Evolutionary conservation across 2,888 invertebrate genomes (phyloP).

Genomic region (Pristionchus fissidentatus): DNA sequence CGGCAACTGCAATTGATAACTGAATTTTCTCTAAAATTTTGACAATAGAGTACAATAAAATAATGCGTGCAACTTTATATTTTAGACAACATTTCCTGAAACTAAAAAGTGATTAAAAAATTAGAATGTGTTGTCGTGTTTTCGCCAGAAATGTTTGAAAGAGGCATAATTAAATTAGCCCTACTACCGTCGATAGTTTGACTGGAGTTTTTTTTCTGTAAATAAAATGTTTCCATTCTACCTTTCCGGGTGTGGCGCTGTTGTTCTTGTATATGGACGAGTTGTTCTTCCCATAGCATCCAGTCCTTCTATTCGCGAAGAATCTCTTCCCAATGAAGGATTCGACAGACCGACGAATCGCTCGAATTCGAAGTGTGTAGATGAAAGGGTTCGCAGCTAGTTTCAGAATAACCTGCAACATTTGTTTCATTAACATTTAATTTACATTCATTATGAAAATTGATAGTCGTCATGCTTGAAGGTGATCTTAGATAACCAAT

Average conservation of each 20-base stretch:
- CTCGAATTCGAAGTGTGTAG: conserved; percentile 72
- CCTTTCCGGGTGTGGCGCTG: background rate
- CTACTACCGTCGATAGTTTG: too few relatives aligned
- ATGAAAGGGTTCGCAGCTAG: conserved; percentile 73
- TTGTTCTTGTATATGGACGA: background rate
- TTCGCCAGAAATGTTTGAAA: too few relatives aligned
- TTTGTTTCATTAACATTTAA: background rate
- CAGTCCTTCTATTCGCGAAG: background rate
- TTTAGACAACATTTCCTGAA: background rate
- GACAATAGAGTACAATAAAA: background rate
- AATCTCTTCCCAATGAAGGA: conserved; percentile 50
- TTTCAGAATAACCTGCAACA: conserved; percentile 71
- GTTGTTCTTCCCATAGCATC: background rate
- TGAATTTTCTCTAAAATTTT: background rate
- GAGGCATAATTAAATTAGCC: too few relatives aligned
- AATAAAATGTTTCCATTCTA: background rate
- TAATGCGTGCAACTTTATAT: background rate
- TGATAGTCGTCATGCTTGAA: too few relatives aligned
- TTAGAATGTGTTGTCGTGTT: background rate
- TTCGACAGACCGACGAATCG: conserved; percentile 67
- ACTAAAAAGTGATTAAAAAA: background rate
- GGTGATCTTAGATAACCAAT: too few relatives aligned
- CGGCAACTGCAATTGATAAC: background rate
- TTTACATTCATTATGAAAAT: background rate
- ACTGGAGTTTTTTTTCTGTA: too few relatives aligned